Evolutionary conservation across 2,113 vertebrate genomes (phyloP).

Genomic region (Gavia stellata): DNA sequence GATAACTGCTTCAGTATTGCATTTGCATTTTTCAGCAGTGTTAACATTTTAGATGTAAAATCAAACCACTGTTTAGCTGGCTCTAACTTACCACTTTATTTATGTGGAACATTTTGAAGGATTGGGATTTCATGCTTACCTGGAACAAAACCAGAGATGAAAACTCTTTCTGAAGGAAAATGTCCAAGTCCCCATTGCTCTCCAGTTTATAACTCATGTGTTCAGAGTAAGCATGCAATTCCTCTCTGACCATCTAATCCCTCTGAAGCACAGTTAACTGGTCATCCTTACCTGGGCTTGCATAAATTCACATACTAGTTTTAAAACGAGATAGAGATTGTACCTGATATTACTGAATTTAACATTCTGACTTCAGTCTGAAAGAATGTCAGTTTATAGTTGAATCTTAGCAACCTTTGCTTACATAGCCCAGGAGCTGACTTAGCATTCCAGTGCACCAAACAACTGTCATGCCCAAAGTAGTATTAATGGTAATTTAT

Average conservation of each 20-base stretch:
- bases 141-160: background rate
- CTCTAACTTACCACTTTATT: background rate
- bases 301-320: background rate
- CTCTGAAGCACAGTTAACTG: background rate
- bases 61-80: background rate
- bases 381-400: background rate
- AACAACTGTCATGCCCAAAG: background rate
- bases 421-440: background rate
- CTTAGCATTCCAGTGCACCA: background rate
- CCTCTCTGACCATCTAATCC: background rate
- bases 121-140: background rate
- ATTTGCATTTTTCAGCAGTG: background rate
- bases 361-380: background rate
- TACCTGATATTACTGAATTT: background rate
- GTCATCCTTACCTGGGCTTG: background rate
- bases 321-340: background rate
- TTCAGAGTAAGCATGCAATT: background rate
- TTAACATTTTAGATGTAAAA: background rate
- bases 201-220: background rate
- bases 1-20: background rate
- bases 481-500: background rate
- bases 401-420: background rate
- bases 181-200: background rate
- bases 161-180: background rate
- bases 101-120: background rate